Base-by-base conservation (phyloP, 2,888 invertebrate genomes). In the Eulithis prunata region DNA sequence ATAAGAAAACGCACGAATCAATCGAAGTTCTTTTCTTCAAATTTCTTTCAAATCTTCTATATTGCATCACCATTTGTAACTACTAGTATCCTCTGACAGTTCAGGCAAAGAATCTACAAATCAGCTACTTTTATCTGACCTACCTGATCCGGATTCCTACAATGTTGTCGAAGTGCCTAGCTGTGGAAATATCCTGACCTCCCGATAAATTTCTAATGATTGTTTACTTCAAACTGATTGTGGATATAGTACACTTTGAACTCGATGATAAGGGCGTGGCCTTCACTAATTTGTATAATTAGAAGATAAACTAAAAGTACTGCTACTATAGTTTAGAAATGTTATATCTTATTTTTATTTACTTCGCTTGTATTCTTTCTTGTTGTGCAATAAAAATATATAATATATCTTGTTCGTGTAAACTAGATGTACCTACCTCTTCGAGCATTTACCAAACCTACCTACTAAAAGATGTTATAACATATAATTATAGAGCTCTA, bases 61-160 rank as follows among this genome's bases (percentile, higher is more conserved):
- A 38, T 41, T 41, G 8, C 41, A 10, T 41, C 10, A 8, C 41
- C 8, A 41, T 3, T 10, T 1, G 41, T 11, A 21, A 1, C 21
- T 21, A 41, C 41, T 41, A 41, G 8, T 4, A 41, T 11, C 8
- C 8, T 41, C 8, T 41, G 41, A 8, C 41, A 8, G 8, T 7
- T 38, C 38, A 46, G 14, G 13, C 14, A 14, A 47, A 13, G 2
- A 13, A 46, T 12, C 21, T 14, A 21, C 49, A 49, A 47, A 47
- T 14, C 14, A 49, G 49, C 11, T 13, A 49, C 21, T 21, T 21
- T 8, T 11, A 54, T 47, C 10, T 66, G 63, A 70, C 63, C 71
- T 58, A 64, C 49, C 53, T 64, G 69, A 77, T 69, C 72, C 77
- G 77, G 77, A 77, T 75, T 43, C 60, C 56, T 57, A 76, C 75